Conservation (phyloP, 2,113 vertebrate species). For the Crotalus helleri region DNA sequence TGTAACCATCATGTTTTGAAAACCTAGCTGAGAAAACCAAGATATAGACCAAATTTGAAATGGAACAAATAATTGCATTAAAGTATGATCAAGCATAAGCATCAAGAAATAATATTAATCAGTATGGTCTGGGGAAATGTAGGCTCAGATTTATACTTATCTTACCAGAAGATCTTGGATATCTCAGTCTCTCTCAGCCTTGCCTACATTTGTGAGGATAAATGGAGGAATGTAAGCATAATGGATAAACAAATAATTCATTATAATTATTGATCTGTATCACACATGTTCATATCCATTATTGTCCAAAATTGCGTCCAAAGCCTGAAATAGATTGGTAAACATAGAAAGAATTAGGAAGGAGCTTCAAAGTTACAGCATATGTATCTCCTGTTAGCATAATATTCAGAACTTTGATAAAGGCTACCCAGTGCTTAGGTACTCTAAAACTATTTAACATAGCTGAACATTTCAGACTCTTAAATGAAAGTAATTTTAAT, state of each 20-base stretch:
- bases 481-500: slow-evolving; percentile 16
- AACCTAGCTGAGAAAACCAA: too few species aligned
- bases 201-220: not conserved
- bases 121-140: not conserved
- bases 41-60: not conserved
- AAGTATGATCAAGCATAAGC: not conserved
- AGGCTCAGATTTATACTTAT: not conserved
- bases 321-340: not conserved
- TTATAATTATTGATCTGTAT: not conserved
- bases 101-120: not conserved
- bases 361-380: not conserved
- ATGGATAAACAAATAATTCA: not conserved
- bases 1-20: not conserved
- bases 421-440: not conserved
- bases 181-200: not conserved
- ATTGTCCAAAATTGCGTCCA: not conserved
- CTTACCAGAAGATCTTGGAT: not conserved
- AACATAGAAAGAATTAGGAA: not conserved
- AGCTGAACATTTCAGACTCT: slow-evolving; percentile 13
- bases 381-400: not conserved
- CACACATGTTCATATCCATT: not conserved
- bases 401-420: not conserved
- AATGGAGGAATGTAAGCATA: too few species aligned
- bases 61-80: not conserved
- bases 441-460: not conserved